These are phyloP conservation scores for Microcebus murinus DNA, from an alignment of 2,113 vertebrate species.

Conservation along the genomic window DNA sequence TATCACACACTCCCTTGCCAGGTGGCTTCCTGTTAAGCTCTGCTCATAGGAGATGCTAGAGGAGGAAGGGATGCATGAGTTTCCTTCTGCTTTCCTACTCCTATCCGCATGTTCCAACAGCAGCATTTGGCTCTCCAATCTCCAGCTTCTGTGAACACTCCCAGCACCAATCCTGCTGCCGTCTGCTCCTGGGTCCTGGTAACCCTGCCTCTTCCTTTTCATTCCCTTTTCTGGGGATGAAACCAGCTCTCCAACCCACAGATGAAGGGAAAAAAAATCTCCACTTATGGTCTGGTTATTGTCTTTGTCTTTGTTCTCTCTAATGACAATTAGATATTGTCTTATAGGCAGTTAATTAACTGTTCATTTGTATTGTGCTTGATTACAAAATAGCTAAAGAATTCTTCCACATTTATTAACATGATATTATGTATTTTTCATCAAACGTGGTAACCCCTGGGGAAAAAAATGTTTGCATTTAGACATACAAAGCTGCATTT, in stretches of 20 bases:
- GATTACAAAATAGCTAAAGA: constrained; percentile 25
- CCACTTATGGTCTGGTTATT: neutral
- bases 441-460: neutral
- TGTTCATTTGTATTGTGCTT: constrained; percentile 1
- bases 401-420: neutral
- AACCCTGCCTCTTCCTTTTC: neutral
- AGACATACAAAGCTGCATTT: neutral
- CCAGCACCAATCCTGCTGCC: neutral
- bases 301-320: neutral
- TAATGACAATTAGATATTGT: neutral
- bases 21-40: neutral
- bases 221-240: neutral
- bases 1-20: neutral
- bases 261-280: neutral
- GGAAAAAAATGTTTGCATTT: neutral
- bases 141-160: neutral
- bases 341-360: neutral
- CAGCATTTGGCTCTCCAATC: neutral
- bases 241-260: neutral
- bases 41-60: neutral
- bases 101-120: neutral
- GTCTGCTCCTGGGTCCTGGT: neutral
- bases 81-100: neutral
- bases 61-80: neutral
- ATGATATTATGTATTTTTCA: neutral